phyloP scores from a whole-genome alignment of 2,888 invertebrate species.

The Andricus curvator region DNA sequence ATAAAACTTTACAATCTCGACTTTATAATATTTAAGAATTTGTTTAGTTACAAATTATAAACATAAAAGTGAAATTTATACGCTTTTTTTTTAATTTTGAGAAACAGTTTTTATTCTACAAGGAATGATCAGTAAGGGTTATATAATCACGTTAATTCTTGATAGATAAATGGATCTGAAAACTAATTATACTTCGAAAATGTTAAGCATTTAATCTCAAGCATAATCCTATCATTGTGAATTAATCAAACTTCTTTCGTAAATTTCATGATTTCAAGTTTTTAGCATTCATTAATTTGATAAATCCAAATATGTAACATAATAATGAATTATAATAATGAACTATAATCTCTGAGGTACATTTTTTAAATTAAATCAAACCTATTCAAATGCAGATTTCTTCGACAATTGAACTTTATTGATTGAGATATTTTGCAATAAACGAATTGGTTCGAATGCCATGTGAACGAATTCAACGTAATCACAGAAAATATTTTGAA shows the following conservation, averaged over 20 bases:
- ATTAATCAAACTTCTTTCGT: neutral
- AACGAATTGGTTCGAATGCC: neutral
- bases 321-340: too few species aligned
- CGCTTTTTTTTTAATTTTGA: too few species aligned
- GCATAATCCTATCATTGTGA: neutral
- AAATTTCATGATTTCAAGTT: neutral
- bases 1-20: too few species aligned
- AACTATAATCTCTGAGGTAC: too few species aligned
- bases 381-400: too few species aligned
- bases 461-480: neutral
- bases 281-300: neutral
- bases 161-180: neutral
- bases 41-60: too few species aligned
- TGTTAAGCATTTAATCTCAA: neutral
- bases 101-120: too few species aligned
- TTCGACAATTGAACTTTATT: neutral
- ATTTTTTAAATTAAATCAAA: too few species aligned
- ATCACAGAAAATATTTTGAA: neutral
- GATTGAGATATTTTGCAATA: neutral
- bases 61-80: too few species aligned
- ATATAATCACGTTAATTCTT: neutral
- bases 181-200: neutral
- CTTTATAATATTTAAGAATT: too few species aligned
- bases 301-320: too few species aligned
- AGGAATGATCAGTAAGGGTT: too few species aligned